phyloP scores from a whole-genome alignment of 2,888 invertebrate species.

The Andrena marginata region DNA sequence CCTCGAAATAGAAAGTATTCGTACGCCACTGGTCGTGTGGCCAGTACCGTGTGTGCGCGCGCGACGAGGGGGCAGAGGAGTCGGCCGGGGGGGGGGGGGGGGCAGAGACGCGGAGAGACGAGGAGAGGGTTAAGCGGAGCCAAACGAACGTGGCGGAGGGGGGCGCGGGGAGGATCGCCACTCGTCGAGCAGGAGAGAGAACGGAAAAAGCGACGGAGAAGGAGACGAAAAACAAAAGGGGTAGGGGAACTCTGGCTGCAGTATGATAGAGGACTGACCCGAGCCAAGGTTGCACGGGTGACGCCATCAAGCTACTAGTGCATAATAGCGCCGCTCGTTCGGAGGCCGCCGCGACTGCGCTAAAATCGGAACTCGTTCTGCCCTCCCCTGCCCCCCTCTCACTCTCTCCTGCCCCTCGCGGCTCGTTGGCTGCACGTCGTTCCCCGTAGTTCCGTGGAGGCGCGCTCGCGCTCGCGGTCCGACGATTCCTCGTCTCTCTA shows the following conservation, averaged over 20 bases:
- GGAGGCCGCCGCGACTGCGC: constrained; percentile 76
- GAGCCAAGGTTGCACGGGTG: constrained; percentile 84
- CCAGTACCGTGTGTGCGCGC: constrained; percentile 54
- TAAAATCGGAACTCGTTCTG: constrained; percentile 79
- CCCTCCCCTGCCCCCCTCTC: constrained; percentile 21
- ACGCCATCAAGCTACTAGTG: constrained; percentile 84
- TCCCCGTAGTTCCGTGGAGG: constrained; percentile 60
- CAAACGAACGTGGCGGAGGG: constrained; percentile 26
- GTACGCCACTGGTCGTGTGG: constrained; percentile 68
- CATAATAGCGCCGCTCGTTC: constrained; percentile 82
- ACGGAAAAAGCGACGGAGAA: constrained; percentile 50
- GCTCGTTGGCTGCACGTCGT: constrained; percentile 27
- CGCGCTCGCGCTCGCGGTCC: constrained; percentile 56
- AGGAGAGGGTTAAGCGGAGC: constrained; percentile 30
- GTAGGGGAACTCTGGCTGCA: constrained; percentile 79
- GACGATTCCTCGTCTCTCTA: constrained; percentile 59
- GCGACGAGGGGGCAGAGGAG: constrained; percentile 24
- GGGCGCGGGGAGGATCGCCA: constrained; percentile 28
- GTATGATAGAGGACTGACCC: constrained; percentile 85
- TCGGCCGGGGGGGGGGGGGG: constrained; percentile 7
- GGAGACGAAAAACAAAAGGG: constrained; percentile 56
- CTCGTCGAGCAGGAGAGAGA: constrained; percentile 30
- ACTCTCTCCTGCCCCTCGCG: not conserved
- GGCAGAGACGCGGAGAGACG: not conserved
- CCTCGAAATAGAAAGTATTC: constrained; percentile 67